Evolutionary conservation across 1,140 invertebrate genomes (phyloP), one percentile per base, ranked within the genome.

Genomic region (Teleopsis dalmanni): DNA sequence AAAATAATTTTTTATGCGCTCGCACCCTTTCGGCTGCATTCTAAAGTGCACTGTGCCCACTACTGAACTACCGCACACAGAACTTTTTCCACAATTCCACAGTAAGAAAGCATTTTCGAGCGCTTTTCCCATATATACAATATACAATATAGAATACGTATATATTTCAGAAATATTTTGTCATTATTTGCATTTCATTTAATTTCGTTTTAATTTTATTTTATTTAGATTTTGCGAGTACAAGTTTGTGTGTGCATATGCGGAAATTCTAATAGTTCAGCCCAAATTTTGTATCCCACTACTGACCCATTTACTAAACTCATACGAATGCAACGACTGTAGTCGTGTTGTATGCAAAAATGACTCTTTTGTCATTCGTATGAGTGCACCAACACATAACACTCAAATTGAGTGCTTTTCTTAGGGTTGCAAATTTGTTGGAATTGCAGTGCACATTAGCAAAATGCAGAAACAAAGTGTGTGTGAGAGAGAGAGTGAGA

Each of bases 261-360:
- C 48, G 42, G 41, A 45, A 40, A 31, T 38, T 27, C 25, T 40
- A 47, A 38, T 10, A 29, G 22, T 38, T 47, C 14, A 18, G 21
- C 27, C 13, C 34, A 42, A 48, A 16, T 48, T 37, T 37, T 19
- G 34, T 48, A 42, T 29, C 26, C 40, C 33, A 49, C 48, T 49
- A 51, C 49, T 51, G 49, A 51, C 49, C 49, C 44, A 51, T 35
- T 46, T 46, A 7, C 27, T 9, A 31, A 31, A 31, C 27, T n/a
- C 27, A 31, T 31, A 9, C 13, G 7, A 7, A 31, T 31, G 27
- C 27, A 31, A 31, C 13, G 27, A 7, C 7, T 9, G 27, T 9
- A n/a, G n/a, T n/a, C n/a, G n/a, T n/a, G n/a, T n/a, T n/a, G n/a
- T n/a, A n/a, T 9, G 27, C 27, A 7, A 9, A 31, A 31, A 31